These are phyloP conservation scores for Neolamprologus tretocephalus DNA, from an alignment of 2,113 vertebrate species.

Conservation along the genomic window DNA sequence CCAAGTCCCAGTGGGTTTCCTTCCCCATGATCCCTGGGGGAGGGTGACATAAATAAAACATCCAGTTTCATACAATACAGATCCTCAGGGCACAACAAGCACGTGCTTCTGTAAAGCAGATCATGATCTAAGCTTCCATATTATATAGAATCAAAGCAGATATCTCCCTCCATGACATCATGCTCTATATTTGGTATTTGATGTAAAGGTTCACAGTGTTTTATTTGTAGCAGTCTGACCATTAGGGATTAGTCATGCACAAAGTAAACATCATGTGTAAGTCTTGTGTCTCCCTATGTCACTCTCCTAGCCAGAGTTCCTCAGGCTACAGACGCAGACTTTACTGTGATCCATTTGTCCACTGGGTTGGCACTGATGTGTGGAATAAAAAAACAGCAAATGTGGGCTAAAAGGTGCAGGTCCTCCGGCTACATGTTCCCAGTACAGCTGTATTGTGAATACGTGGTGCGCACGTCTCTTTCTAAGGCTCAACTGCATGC, in stretches of 20 bases:
- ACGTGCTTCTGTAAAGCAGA: neutral
- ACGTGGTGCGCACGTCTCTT: neutral
- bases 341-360: slow-evolving; percentile 40
- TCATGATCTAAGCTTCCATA: neutral
- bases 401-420: slow-evolving; percentile 11
- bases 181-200: neutral
- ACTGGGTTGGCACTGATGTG: slow-evolving; percentile 49
- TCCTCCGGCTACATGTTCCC: neutral
- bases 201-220: neutral
- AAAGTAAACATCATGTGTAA: neutral
- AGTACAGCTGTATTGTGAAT: slow-evolving; percentile 3
- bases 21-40: neutral
- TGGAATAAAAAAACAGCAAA: neutral
- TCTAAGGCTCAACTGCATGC: slow-evolving; percentile 11
- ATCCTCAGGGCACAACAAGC: neutral
- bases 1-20: neutral
- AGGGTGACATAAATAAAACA: slow-evolving; percentile 2
- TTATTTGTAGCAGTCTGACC: neutral
- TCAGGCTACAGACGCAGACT: slow-evolving; percentile 12
- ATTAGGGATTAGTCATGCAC: neutral
- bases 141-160: neutral
- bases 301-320: neutral
- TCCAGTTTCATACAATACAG: neutral
- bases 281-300: neutral
- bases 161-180: neutral